Evolutionary conservation across 2,797 vertebrate genomes (phyloP).

Genomic region (Hybognathus amarus): DNA sequence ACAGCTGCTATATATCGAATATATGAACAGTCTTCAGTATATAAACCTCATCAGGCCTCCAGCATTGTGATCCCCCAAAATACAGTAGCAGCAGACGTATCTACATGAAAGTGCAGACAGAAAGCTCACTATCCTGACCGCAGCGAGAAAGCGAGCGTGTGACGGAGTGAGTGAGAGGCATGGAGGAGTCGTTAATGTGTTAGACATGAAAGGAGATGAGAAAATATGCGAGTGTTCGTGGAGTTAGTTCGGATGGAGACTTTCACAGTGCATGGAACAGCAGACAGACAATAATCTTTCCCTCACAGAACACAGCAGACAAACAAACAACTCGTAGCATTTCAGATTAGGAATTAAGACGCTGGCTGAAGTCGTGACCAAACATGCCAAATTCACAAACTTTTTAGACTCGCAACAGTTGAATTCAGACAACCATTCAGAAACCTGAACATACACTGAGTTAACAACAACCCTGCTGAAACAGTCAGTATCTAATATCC

Average conservation of each 20-base stretch:
- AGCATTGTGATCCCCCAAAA: neutral
- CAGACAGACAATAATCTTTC: constrained; percentile 43
- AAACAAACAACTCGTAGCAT: constrained; percentile 34
- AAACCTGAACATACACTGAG: constrained; percentile 5
- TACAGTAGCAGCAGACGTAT: neutral
- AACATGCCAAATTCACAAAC: neutral
- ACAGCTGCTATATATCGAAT: constrained; percentile 26
- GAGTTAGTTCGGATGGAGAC: constrained; percentile 52
- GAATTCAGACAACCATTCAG: constrained; percentile 9
- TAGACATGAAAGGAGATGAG: constrained; percentile 66
- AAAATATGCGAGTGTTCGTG: constrained; percentile 61
- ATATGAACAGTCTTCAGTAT: constrained; percentile 43
- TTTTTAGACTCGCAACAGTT: neutral
- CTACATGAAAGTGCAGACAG: constrained; percentile 20
- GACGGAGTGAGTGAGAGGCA: constrained; percentile 63
- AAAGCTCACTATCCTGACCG: neutral
- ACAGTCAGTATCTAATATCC: neutral
- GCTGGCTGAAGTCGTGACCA: neutral
- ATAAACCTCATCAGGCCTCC: constrained; percentile 35
- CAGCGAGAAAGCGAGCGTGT: constrained; percentile 57
- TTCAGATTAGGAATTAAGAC: constrained; percentile 19
- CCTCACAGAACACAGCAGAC: constrained; percentile 41
- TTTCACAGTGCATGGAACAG: constrained; percentile 64
- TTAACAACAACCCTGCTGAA: constrained; percentile 17
- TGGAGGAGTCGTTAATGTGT: constrained; percentile 73